Evolutionary conservation across 1,140 invertebrate species (phyloP).

Genomic region (Parapsyche elsis): DNA sequence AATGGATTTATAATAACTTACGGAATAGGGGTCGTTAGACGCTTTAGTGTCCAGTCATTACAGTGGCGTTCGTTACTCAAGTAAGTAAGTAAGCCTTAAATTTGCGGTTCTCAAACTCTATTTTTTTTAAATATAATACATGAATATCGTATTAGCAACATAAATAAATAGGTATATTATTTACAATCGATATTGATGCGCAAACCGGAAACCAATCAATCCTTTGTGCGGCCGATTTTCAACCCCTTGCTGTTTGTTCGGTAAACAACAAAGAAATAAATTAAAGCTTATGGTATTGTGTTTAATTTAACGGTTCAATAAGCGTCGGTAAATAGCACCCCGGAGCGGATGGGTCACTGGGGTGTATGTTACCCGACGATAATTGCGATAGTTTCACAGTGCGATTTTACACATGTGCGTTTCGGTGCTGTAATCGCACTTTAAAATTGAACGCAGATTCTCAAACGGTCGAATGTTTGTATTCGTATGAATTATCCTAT

Average conservation of each 20-base stretch:
- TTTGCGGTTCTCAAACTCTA: neutral
- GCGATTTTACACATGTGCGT: constrained; percentile 9
- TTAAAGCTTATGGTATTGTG: constrained; percentile 37
- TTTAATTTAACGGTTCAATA: constrained; percentile 40
- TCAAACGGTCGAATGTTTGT: neutral
- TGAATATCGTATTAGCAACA: too few species aligned
- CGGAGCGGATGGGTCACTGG: neutral
- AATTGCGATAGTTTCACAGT: constrained; percentile 30
- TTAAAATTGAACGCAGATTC: neutral
- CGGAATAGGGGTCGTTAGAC: constrained; percentile 29
- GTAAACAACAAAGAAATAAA: constrained; percentile 32
- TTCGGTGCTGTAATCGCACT: neutral
- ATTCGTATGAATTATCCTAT: neutral
- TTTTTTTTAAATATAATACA: too few species aligned
- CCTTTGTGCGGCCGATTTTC: constrained; percentile 16
- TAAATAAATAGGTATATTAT: too few species aligned
- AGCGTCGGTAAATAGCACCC: constrained; percentile 13
- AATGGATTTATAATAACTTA: constrained; percentile 40
- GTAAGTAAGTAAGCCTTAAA: neutral
- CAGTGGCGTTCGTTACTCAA: neutral
- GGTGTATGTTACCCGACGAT: neutral
- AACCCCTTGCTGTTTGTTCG: neutral
- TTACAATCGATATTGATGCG: too few species aligned
- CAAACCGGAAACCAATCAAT: constrained; percentile 11
- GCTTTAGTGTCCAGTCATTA: constrained; percentile 20